Evolutionary conservation across 2,113 vertebrate genomes (phyloP), one percentile per base, ranked within the genome.

Genomic region (Calyptomena viridis): DNA sequence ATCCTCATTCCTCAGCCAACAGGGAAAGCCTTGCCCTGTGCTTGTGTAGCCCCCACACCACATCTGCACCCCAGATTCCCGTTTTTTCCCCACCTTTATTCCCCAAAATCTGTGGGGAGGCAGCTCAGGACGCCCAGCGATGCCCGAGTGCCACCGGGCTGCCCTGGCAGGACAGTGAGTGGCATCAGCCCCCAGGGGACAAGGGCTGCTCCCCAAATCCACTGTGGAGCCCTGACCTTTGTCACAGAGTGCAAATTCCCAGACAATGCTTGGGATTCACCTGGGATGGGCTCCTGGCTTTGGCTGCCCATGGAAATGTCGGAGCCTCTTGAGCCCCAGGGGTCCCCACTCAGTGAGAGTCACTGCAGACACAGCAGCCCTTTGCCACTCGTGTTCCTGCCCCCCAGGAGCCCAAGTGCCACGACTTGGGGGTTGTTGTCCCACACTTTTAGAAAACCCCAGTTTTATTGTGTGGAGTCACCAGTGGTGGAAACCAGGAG

Each of bases 101-200:
- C n/a, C 55, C 55, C 10, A 42, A 52, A 90, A 56, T 1, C 15
- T 3, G 6, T 0, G 33, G 1, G 13, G 9, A 42, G 8, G 39
- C 42, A 9, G n/a, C 35, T 30, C 1, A 0, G 0, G 0, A 20
- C 11, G 20, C 46, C 23, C 35, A 3, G 16, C 0, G 6, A 33
- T 33, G 53, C 6, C 28, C 30, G 1, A 10, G 22, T 35, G 86
- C 15, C 35, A 20, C 24, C 1, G 0, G 0, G 12, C 14, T 55
- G 39, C 4, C 44, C 35, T 58, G 39, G 10, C 19, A 39, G 30
- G 46, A 12, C 27, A 12, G 10, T 1, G 50, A 28, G 13, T 37
- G 42, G 20, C 1, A 0, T 30, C 33, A 50, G 9, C 23, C 10
- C 30, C 9, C 15, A 5, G 31, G 74, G 25, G 12, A 24, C 22